phyloP scores from a whole-genome alignment of 2,113 vertebrate species.

The Lanius collurio region DNA sequence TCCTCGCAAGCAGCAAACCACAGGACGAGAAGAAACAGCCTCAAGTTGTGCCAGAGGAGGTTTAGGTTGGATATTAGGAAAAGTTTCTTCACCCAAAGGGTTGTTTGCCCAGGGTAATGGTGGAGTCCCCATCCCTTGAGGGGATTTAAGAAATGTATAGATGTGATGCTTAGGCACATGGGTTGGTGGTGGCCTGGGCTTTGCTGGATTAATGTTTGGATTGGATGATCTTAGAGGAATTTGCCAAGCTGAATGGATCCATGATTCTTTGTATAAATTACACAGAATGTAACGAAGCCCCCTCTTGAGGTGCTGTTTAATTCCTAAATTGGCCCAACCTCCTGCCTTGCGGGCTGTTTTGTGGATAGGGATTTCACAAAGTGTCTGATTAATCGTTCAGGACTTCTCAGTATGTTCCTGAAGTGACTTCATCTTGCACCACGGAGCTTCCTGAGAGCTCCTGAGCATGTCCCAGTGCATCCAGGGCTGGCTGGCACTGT shows the following conservation, averaged over 20 bases:
- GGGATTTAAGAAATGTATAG: neutral
- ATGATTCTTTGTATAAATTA: neutral
- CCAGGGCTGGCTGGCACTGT: neutral
- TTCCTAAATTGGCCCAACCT: neutral
- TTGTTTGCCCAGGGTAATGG: neutral
- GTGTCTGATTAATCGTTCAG: neutral
- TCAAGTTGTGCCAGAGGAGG: neutral
- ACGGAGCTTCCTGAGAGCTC: neutral
- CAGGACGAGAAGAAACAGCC: neutral
- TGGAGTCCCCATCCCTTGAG: neutral
- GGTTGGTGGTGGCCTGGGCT: neutral
- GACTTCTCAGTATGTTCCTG: neutral
- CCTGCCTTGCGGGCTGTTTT: neutral
- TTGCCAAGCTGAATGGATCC: neutral
- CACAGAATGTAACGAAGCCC: neutral
- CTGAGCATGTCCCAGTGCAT: neutral
- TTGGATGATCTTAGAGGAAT: neutral
- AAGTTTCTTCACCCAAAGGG: neutral
- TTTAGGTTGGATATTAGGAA: neutral
- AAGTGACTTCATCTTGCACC: neutral
- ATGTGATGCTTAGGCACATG: neutral
- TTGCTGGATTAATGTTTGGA: neutral
- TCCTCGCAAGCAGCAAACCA: neutral
- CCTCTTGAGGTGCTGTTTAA: neutral
- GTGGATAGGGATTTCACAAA: neutral